These are phyloP conservation scores for Thaumetopoea pityocampa DNA, from an alignment of 1,140 invertebrate genomes.

Conservation along the genomic window DNA sequence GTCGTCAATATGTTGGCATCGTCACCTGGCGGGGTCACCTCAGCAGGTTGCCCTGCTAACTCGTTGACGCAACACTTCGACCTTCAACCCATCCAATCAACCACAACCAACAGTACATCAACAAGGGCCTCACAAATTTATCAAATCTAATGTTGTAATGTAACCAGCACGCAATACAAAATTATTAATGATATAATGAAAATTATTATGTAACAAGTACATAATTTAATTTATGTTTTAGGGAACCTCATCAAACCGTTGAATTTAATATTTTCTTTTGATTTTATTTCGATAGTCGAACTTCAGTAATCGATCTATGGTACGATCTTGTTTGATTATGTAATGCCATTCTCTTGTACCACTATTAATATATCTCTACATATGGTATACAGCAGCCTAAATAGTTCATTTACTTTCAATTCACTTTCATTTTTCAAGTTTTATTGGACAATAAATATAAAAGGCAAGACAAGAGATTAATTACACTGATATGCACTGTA, in stretches of 20 bases:
- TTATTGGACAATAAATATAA: constrained; percentile 6
- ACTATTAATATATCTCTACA: background rate
- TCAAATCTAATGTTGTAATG: background rate
- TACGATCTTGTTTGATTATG: constrained; percentile 11
- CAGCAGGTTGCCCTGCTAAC: constrained; percentile 28
- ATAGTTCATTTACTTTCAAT: constrained; percentile 17
- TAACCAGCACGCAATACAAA: background rate
- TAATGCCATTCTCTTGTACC: constrained; percentile 5
- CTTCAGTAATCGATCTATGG: background rate
- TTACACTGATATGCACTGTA: background rate
- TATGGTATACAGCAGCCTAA: constrained; percentile 12
- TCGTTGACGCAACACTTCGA: constrained; percentile 21
- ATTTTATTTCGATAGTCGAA: constrained; percentile 1
- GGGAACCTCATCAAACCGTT: too few relatives aligned
- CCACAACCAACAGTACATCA: constrained; percentile 3
- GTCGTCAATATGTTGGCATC: constrained; percentile 72
- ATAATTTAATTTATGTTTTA: too few relatives aligned
- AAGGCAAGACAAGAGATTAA: constrained; percentile 3
- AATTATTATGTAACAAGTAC: too few relatives aligned
- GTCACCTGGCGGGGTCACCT: constrained; percentile 52
- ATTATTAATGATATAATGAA: background rate
- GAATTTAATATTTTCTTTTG: background rate
- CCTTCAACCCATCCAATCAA: too few relatives aligned
- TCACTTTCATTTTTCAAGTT: constrained; percentile 19
- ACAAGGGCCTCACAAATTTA: constrained; percentile 4